A percentile compares a stretch with the other conserved stretches of the same genome.
These are phyloP conservation scores for Deroplatys truncata DNA, from an alignment of 2,888 invertebrate species.

Conservation along the genomic window DNA sequence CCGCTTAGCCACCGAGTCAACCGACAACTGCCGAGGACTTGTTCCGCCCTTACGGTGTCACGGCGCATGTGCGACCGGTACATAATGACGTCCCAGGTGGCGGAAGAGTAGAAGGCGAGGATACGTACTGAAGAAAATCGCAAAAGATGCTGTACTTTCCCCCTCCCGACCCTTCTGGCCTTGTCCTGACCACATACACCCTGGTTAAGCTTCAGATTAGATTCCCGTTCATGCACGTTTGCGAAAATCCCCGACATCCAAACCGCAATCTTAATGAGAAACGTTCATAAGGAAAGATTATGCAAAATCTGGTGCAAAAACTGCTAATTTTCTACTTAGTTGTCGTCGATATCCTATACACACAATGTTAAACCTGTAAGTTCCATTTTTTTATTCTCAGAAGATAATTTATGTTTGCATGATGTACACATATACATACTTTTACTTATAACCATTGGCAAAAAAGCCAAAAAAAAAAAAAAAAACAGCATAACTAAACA, in stretches of 20 bases:
- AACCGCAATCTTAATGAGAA: neutral
- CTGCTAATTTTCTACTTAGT: too few species aligned
- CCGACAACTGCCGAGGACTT: neutral
- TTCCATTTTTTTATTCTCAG: too few species aligned
- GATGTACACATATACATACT: too few species aligned
- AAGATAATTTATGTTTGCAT: too few species aligned
- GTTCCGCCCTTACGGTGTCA: neutral
- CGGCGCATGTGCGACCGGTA: neutral
- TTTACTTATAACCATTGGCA: too few species aligned
- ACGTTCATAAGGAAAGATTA: too few species aligned
- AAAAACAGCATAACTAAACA: too few species aligned
- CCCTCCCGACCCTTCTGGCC: neutral
- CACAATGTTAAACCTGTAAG: too few species aligned
- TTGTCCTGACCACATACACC: neutral
- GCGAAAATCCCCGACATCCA: neutral
- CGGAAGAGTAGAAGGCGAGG: neutral
- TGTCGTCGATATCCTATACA: too few species aligned
- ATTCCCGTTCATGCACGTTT: too few species aligned
- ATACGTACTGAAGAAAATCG: neutral
- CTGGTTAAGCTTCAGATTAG: neutral
- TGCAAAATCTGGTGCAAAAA: too few species aligned
- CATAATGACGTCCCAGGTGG: neutral
- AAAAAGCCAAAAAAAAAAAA: too few species aligned
- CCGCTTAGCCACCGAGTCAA: neutral
- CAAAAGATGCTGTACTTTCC: neutral